Percentiles rank a stretch among this genome's conserved stretches.
phyloP scores from a whole-genome alignment of 2,888 invertebrate species.

The Parascotia fuliginaria region DNA sequence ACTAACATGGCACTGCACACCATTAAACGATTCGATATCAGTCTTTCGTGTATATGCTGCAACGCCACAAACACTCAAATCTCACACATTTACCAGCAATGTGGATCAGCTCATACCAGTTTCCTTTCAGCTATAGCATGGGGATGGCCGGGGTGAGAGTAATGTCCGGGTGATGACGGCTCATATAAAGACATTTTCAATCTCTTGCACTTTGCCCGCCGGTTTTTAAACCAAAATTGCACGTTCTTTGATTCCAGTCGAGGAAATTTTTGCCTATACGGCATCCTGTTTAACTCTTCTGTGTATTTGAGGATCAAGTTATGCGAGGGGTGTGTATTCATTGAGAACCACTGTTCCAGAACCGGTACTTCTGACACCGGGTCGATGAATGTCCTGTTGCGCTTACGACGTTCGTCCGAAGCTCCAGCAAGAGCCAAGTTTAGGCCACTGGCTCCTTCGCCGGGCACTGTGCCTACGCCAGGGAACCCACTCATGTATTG shows the following conservation, averaged over 20 bases:
- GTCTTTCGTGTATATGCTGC: constrained; percentile 72
- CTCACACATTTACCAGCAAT: constrained; percentile 33
- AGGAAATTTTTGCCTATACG: constrained; percentile 99
- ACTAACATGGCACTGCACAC: constrained; percentile 83
- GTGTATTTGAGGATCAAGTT: constrained; percentile 99
- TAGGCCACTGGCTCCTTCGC: constrained; percentile 85
- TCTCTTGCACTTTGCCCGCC: constrained; percentile 98
- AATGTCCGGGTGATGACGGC: constrained; percentile 88
- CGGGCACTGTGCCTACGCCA: constrained; percentile 83
- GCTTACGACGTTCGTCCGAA: constrained; percentile 95
- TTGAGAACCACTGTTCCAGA: constrained; percentile 97
- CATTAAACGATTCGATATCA: constrained; percentile 76
- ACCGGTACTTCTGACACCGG: constrained; percentile 99
- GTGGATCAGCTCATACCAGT: constrained; percentile 62
- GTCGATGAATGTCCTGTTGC: constrained; percentile 99
- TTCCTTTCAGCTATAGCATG: constrained; percentile 84
- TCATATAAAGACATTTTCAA: constrained; percentile 96
- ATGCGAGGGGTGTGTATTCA: constrained; percentile 99
- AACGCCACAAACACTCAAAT: constrained; percentile 48
- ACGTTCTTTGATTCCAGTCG: constrained; percentile 99
- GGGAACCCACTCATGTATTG: constrained; percentile 90
- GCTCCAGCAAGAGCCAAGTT: constrained; percentile 88
- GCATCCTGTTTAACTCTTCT: constrained; percentile 98
- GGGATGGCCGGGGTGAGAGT: constrained; percentile 83
- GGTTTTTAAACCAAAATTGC: constrained; percentile 99